Evolutionary conservation across 2,797 vertebrate genomes (phyloP), one percentile per base, ranked within the genome.

Genomic region (Sphenodon punctatus): DNA sequence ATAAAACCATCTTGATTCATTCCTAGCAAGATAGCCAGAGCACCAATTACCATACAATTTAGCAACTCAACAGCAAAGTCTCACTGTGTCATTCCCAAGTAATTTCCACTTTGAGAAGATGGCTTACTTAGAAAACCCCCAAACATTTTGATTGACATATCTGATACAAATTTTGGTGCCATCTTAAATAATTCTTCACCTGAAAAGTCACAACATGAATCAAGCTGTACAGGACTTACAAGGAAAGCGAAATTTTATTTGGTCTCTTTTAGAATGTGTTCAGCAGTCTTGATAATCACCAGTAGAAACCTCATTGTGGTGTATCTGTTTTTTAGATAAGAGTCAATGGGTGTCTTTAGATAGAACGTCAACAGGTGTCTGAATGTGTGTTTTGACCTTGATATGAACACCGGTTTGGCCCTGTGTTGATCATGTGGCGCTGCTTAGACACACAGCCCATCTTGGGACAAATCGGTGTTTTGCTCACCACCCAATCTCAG

Each of bases 171-270:
- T 63, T 80, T 77, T 12, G 42, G 22, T 46, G 64, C 48, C 34
- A 58, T 1, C 1, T 72, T 61, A 74, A 60, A 58, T 36, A 36
- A 22, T 22, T 41, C 56, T 80, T 80, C 64, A 12, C 2, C 5
- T 80, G 32, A 55, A 78, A 88, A 90, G 76, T 2, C 53, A 56
- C 61, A 32, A 48, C n/a, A 82, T 55, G 41, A 66, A 36, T 48
- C 70, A 20, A 59, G 15, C 74, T 53, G 51, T 53, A 53, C 30
- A 53, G 10, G 9, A 30, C 53, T 27, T 19, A 75, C 5, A 58
- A 63, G 68, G 13, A 75, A 10, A 80, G 22, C 72, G 14, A 80
- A 80, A 80, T 53, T 30, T 14, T 53, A 53, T 53, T 8, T n/a
- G n/a, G n/a, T n/a, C n/a, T n/a, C n/a, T n/a, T n/a, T n/a, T n/a